A percentile compares a stretch with the other conserved stretches of the same genome.
These are phyloP conservation scores for Aythya baeri DNA, from an alignment of 2,113 vertebrate species.

Conservation along the genomic window DNA sequence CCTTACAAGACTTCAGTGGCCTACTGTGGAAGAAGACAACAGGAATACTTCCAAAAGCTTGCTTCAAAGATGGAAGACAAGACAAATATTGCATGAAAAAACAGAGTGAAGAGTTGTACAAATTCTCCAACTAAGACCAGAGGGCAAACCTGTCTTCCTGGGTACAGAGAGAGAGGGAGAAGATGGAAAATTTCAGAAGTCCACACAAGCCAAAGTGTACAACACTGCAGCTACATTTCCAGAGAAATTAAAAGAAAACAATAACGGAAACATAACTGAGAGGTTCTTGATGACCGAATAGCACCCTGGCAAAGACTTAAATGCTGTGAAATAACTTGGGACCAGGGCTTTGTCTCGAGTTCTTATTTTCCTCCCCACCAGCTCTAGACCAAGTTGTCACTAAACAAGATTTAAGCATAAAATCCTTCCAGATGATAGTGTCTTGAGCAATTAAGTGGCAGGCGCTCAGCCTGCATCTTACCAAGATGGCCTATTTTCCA, in stretches of 20 bases:
- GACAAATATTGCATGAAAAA: background rate
- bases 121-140: background rate
- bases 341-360: background rate
- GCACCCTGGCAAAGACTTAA: background rate
- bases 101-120: background rate
- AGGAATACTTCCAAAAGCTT: background rate
- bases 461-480: constrained; percentile 73
- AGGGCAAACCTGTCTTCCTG: background rate
- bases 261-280: background rate
- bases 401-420: background rate
- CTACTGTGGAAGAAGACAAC: background rate
- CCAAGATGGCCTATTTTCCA: constrained; percentile 87
- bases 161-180: background rate
- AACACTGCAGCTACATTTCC: background rate
- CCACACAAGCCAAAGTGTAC: background rate
- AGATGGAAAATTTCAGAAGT: background rate
- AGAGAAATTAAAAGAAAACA: background rate
- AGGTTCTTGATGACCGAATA: background rate
- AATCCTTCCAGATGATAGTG: background rate
- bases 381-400: background rate
- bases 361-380: background rate
- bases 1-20: background rate
- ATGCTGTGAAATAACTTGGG: fast-evolving
- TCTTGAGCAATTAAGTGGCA: background rate
- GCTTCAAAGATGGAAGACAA: background rate